Evolutionary conservation across 2,888 invertebrate species (phyloP), one percentile per base, ranked within the genome.

Genomic region (Erannis defoliaria): DNA sequence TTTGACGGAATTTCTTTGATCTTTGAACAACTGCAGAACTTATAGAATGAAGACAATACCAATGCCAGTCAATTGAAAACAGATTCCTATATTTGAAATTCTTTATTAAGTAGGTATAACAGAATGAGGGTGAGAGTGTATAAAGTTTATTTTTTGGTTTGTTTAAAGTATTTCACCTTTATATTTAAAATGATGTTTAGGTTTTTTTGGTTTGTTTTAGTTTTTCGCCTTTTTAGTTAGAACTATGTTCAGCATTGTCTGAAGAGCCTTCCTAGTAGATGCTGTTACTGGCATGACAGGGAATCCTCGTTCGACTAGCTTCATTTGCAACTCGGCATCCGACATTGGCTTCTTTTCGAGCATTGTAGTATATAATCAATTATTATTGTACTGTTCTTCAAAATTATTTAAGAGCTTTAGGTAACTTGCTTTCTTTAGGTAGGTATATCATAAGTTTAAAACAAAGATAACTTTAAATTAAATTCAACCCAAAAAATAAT

Each of bases 261-360:
- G 37, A 12, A 50, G 37, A 16, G 38, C 37, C 9, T 50, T 50
- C 26, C 38, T 38, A 10, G 50, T 50, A 6, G 50, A 37, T 1
- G 14, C 38, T 26, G 50, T 50, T 50, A 50, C 18, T 16, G 50
- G 50, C 37, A 50, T 50, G 3, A 26, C 12, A 10, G 50, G 50
- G 16, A 26, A 50, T 10, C 49, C 38, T 5, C 26, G 26, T 23
- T 50, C 37, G 3, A 38, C 50, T 26, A 50, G 6, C 18, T 18
- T 37, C 5, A 10, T 10, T 12, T 18, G 14, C 12, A 50, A 12
- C 18, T 50, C 50, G 12, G 12, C 26, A 6, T 50, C 50, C 2
- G 50, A 16, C 18, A 50, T 26, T 1, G 21, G 26, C 16, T 50
- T 38, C 3, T n/a, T 12, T 38, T 50, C 38, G 16, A 26, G 38